Percentiles rank a stretch among this genome's conserved stretches.
Evolutionary conservation across 2,888 invertebrate genomes (phyloP).

Genomic region (Parasteatoda lunata): DNA sequence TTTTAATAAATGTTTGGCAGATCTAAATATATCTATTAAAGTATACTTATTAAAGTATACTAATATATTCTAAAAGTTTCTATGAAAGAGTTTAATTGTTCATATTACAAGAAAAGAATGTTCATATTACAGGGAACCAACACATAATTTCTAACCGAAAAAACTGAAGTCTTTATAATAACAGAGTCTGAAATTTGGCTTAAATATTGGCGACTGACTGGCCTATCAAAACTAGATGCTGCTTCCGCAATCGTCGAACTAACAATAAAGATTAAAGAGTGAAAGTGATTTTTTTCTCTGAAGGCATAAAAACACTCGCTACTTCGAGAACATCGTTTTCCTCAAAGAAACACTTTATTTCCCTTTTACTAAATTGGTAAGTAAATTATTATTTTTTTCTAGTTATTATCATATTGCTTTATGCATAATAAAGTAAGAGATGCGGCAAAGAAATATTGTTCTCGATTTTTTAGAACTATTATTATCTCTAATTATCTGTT

Average conservation of each 20-base stretch:
- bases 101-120: no score
- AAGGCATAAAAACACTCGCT: conserved; percentile 19
- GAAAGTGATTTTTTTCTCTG: conserved; percentile 45
- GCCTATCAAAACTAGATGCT: not conserved
- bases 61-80: no score
- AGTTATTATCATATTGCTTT: no score
- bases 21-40: no score
- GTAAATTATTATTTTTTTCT: not conserved
- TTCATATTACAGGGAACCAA: no score
- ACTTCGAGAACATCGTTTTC: conserved; percentile 1
- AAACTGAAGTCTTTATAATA: not conserved
- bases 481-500: no score
- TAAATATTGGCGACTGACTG: conserved; percentile 17
- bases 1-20: no score
- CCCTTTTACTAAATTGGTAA: not conserved
- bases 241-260: conserved; percentile 2
- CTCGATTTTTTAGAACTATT: no score
- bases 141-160: not conserved
- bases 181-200: not conserved
- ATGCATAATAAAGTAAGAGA: no score
- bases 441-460: no score
- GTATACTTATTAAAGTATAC: no score
- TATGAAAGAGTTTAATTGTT: no score
- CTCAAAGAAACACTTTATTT: not conserved
- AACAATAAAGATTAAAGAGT: conserved; percentile 20